Evolutionary conservation across 2,797 vertebrate species (phyloP), one percentile per base, ranked within the genome.

Genomic region (Knipowitschia caucasica): DNA sequence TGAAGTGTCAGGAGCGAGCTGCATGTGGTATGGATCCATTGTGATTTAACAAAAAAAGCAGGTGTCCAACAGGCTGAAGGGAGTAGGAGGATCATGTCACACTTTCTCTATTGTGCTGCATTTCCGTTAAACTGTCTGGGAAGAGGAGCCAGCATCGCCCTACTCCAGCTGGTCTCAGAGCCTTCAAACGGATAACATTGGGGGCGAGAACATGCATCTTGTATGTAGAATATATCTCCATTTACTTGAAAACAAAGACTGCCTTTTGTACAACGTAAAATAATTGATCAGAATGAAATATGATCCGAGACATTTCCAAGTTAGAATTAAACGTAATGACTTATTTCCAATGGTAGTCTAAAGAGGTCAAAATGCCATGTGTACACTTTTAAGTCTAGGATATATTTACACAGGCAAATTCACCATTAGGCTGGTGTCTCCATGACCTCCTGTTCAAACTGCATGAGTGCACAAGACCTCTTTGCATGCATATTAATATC

Each of bases 301-400:
- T n/a, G n/a, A n/a, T n/a, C n/a, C n/a, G n/a, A n/a, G n/a, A n/a
- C n/a, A n/a, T n/a, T n/a, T n/a, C n/a, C n/a, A n/a, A n/a, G n/a
- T n/a, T n/a, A n/a, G n/a, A n/a, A n/a, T n/a, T n/a, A n/a, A 20
- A 39, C 6, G 36, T 39, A 20, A 21, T 39, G 36, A 39, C 36
- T 21, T 21, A 3, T 18, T 8, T n/a, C 7, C 15, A 39, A 39
- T 11, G 7, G 34, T 29, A 67, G 60, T 61, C 54, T 18, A 20
- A 8, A 52, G 5, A 53, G 75, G 66, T 76, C 68, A 85, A 80
- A 82, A n/a, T n/a, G 85, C 83, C 81, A 80, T 54, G n/a, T 43
- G 10, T 53, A 52, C 59, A 50, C 40, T 53, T 45, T 60, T 49
- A 74, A 72, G 58, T 67, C 34, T 30, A 47, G 31, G 29, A 60